Base-by-base conservation (phyloP, 2,888 invertebrate species). In the Rhagophthalmus giganteus region DNA sequence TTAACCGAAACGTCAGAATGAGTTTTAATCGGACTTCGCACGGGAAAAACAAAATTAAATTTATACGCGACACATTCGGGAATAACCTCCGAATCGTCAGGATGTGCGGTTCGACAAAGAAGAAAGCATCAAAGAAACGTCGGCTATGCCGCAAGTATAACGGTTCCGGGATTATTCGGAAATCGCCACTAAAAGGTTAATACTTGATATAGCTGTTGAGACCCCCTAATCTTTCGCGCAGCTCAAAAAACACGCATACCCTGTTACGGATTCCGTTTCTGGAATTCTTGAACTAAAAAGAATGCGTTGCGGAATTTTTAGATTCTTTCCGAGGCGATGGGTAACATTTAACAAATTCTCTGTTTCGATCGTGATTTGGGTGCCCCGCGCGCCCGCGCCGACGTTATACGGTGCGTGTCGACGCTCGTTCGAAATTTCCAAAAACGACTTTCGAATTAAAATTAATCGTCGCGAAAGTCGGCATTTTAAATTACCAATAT, bases 121-220 rank as follows among this genome's bases (percentile, higher is more conserved):
- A 2, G n/a, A 20, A 34, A 14, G 24, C 8, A 15, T 2, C 8
- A n/a, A 14, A 32, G 7, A n/a, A 27, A 20, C 9, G 10, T n/a
- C n/a, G n/a, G n/a, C n/a, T 41, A 30, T 34, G 48, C 10, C 25
- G 33, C 28, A 32, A 50, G 49, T 31, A 31, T 14, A 25, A 26
- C n/a, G 15, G 28, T 9, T 28, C 13, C 12, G 6, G 49, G 49
- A 50, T 50, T 50, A 50, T 50, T 12, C 8, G 31, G 34, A 50
- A 50, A 37, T 42, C 37, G 42, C 41, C 31, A 50, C 39, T 48
- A 48, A 39, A 39, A 40, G 40, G 48, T 40, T 48, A 40, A 48
- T 35, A 42, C 49, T 42, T 50, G 25, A 50, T 50, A 42, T 15
- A 31, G 37, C 49, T 24, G 33, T 40, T 28, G 40, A 40, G 30